Evolutionary conservation across 1,140 invertebrate species (phyloP).

Genomic region (Leptinotarsa texana): DNA sequence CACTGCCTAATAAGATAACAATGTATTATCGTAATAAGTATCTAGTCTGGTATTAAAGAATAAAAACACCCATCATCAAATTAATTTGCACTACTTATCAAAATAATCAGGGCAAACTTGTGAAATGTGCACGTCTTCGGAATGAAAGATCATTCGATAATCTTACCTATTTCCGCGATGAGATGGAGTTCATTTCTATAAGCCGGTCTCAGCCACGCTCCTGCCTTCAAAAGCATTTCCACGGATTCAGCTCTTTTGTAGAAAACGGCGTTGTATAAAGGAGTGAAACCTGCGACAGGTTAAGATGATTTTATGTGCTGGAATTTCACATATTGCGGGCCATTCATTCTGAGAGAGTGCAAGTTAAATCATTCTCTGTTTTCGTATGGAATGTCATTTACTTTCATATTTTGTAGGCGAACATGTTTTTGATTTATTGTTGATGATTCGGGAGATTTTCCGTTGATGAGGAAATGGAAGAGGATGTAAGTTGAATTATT

Average conservation of each 20-base stretch:
- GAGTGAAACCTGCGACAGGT: slow-evolving; percentile 33
- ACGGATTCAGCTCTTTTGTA: slow-evolving; percentile 29
- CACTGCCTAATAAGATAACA: too few species aligned
- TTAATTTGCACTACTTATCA: too few species aligned
- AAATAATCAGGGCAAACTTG: too few species aligned
- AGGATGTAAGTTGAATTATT: too few species aligned
- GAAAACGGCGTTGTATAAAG: slow-evolving; percentile 35
- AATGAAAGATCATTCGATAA: slow-evolving; percentile 16
- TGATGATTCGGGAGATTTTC: too few species aligned
- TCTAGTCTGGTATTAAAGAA: too few species aligned
- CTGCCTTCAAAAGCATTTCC: slow-evolving; percentile 30
- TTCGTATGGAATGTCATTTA: too few species aligned
- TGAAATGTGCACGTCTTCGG: neutral
- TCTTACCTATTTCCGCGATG: slow-evolving; percentile 29
- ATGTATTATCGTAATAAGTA: too few species aligned
- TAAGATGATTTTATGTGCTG: neutral
- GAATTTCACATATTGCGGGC: neutral
- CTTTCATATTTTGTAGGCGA: too few species aligned
- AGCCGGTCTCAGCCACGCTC: slow-evolving; percentile 35
- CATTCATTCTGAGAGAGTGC: neutral
- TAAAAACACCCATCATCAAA: too few species aligned
- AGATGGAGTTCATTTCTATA: slow-evolving; percentile 34
- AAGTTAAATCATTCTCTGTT: neutral
- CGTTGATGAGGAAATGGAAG: too few species aligned
- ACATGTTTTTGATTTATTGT: too few species aligned